Conservation (phyloP, 2,113 vertebrate genomes). For the Nicator chloris region DNA sequence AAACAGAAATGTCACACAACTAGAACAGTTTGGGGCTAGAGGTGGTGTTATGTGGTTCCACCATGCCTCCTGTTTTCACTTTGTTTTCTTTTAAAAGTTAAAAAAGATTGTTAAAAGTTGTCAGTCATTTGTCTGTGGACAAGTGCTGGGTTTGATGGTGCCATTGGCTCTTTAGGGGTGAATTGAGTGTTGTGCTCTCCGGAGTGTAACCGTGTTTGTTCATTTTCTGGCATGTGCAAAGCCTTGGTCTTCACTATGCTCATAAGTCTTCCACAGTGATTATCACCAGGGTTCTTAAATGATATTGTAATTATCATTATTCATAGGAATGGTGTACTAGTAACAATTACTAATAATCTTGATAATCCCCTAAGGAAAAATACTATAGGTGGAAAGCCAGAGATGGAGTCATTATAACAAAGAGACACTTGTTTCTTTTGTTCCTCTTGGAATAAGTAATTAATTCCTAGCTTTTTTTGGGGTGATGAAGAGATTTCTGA, state of each 20-base stretch:
- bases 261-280: neutral
- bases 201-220: neutral
- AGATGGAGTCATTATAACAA: neutral
- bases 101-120: neutral
- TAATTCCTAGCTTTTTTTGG: neutral
- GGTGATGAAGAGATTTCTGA: neutral
- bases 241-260: neutral
- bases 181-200: neutral
- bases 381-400: neutral
- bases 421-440: neutral
- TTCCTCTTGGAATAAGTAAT: neutral
- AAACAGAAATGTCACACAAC: neutral
- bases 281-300: neutral
- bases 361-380: neutral
- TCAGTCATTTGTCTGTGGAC: neutral
- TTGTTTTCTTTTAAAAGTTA: neutral
- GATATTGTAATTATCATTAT: constrained; percentile 23
- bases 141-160: neutral
- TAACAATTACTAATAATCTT: constrained; percentile 30
- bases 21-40: neutral
- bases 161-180: neutral
- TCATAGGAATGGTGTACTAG: neutral
- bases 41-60: neutral
- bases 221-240: neutral
- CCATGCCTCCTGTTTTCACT: neutral